Conservation (phyloP, 2,113 vertebrate species). For the Chaetodon trifascialis region DNA sequence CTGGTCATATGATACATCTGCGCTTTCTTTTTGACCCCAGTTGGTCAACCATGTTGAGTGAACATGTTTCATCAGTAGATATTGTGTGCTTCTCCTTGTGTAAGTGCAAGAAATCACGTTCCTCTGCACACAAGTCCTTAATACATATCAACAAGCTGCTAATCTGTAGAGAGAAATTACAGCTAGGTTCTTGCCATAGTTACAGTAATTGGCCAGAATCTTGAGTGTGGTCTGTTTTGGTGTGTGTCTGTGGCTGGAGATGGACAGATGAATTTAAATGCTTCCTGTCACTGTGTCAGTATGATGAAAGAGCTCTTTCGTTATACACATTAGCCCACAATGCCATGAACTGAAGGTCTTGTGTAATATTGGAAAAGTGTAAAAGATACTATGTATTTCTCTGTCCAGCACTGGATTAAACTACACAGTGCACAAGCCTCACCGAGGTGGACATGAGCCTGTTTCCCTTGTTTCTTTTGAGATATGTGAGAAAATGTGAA, state of each 20-base stretch:
- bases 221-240: not conserved
- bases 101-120: not conserved
- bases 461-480: not conserved
- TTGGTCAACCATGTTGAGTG: constrained; percentile 17
- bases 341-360: not conserved
- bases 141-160: not conserved
- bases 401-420: not conserved
- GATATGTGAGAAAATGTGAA: not conserved
- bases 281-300: constrained; percentile 63
- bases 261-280: constrained; percentile 19
- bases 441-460: not conserved
- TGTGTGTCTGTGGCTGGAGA: not conserved
- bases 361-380: constrained; percentile 5
- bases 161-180: not conserved
- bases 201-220: not conserved
- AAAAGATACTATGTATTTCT: not conserved
- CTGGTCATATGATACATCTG: constrained; percentile 79
- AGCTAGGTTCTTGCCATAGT: not conserved
- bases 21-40: constrained; percentile 39
- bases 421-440: not conserved
- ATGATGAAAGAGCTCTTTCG: constrained; percentile 9
- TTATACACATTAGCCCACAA: constrained; percentile 7
- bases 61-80: constrained; percentile 14
- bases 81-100: not conserved
- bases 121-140: not conserved